Base-by-base conservation (phyloP, 2,797 vertebrate genomes). In the Alca torda region DNA sequence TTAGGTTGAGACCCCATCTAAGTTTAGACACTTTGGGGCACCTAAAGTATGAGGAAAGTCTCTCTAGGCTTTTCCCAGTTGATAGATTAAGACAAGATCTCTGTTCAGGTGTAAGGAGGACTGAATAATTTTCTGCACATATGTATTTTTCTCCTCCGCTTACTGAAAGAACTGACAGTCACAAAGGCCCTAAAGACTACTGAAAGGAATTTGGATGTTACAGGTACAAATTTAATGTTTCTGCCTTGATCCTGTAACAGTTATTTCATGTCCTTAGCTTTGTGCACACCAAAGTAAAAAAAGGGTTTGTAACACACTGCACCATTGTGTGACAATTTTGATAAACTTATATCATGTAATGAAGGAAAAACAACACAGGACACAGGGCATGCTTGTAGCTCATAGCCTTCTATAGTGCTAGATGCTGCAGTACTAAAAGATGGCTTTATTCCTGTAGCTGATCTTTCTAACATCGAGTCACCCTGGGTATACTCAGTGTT, bases 321-420 rank as follows among this genome's bases (percentile, higher is more conserved):
- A 31, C 45, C 30, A 16, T 54, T 81, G 39, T 56, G 35, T 51
- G 45, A 46, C 8, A 19, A 35, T 41, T 67, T 87, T 21, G 10
- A 25, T 63, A 21, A 50, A 30, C 11, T 54, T 41, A 3, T 16
- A 16, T 28, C 18, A 25, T 26, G 11, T 63, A 26, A n/a, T 24
- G 18, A 56, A 89, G 24, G 30, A 54, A 74, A 67, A 50, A 4
- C 35, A 67, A 6, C 8, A 24, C 3, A n/a, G 48, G 45, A 75
- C 46, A 17, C 5, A 56, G 39, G 21, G 5, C 8, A 21, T 4
- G 2, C 37, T 73, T 37, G 30, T 31, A 50, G 28, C 26, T 69
- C 46, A 21, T n/a, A 33, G 48, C 0, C 0, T 11, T 75, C 17
- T 37, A 2, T 17, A 53, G 51, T 16, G 16, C 30, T 45, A 31